Conservation (phyloP, 2,113 vertebrate species). For the Triplophysa tibetana region DNA sequence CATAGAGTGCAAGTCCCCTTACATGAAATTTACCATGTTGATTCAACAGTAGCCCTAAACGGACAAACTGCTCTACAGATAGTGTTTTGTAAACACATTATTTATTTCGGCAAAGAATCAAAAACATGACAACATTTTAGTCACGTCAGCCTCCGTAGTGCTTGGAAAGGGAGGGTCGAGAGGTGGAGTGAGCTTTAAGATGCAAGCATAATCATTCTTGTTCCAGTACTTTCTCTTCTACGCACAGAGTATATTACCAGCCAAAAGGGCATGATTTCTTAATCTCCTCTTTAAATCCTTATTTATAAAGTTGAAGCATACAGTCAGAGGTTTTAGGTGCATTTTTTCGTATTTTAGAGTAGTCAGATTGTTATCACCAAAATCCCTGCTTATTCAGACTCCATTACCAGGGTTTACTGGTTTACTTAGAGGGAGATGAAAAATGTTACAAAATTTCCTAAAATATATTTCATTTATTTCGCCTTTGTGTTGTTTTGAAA, state of each 20-base stretch:
- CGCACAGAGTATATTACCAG: not conserved
- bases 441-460: not conserved
- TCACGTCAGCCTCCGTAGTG: too few species aligned
- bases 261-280: not conserved
- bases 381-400: not conserved
- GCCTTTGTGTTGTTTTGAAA: constrained; percentile 8
- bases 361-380: not conserved
- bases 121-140: too few species aligned
- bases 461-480: not conserved
- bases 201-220: not conserved
- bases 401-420: not conserved
- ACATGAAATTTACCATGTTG: too few species aligned
- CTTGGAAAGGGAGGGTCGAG: too few species aligned
- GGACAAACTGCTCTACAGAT: too few species aligned
- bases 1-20: too few species aligned
- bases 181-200: not conserved
- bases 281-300: constrained; percentile 7
- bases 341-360: not conserved
- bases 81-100: too few species aligned
- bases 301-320: not conserved
- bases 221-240: not conserved
- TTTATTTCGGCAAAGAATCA: too few species aligned
- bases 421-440: not conserved
- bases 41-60: too few species aligned
- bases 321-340: not conserved